A percentile compares a stretch with the other conserved stretches of the same genome.
Evolutionary conservation across 2,113 vertebrate species (phyloP).

Genomic region (Thinocorus orbignyianus): DNA sequence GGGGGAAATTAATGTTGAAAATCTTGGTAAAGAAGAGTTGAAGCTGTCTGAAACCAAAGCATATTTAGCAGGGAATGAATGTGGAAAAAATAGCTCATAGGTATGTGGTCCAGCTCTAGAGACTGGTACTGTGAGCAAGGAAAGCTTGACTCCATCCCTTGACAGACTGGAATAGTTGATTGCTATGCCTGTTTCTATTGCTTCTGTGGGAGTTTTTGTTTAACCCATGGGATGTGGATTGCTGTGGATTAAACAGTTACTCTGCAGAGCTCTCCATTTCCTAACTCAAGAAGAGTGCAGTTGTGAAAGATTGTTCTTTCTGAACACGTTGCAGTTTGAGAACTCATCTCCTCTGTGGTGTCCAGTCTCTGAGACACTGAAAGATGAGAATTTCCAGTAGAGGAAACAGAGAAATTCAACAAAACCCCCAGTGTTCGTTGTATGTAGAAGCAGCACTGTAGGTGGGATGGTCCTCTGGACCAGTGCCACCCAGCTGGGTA

Average conservation of each 20-base stretch:
- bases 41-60: not conserved
- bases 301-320: not conserved
- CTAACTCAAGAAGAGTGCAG: not conserved
- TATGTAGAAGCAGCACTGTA: not conserved
- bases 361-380: not conserved
- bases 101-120: not conserved
- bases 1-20: not conserved
- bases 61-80: not conserved
- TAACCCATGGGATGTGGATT: not conserved
- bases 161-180: not conserved
- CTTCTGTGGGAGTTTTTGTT: not conserved
- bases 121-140: not conserved
- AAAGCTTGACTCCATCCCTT: not conserved
- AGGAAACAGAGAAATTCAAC: not conserved
- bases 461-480: not conserved
- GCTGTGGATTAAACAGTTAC: not conserved
- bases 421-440: not conserved
- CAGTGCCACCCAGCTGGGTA: not conserved
- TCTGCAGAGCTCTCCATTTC: not conserved
- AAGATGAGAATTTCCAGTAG: not conserved
- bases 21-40: not conserved
- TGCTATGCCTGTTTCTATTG: not conserved
- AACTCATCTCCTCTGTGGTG: not conserved
- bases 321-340: not conserved
- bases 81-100: not conserved